A percentile compares a stretch with the other conserved stretches of the same genome.
These are phyloP conservation scores for Illadopsis cleaveri DNA, from an alignment of 2,113 vertebrate genomes.

Conservation along the genomic window DNA sequence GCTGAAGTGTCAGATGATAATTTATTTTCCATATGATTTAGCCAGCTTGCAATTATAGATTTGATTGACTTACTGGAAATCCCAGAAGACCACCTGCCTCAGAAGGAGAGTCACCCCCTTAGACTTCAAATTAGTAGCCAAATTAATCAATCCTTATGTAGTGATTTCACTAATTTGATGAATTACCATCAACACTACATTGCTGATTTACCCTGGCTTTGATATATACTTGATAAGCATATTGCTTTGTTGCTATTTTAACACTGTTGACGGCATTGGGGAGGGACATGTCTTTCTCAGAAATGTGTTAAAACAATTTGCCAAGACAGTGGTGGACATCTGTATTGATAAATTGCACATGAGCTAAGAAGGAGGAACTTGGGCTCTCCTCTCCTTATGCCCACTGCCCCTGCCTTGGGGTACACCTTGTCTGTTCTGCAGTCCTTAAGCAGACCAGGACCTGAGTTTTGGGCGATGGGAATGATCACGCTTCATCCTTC, in stretches of 20 bases:
- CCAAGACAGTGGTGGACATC: neutral
- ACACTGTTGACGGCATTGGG: neutral
- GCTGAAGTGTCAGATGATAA: neutral
- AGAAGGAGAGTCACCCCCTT: neutral
- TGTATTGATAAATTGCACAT: neutral
- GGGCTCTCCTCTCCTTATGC: neutral
- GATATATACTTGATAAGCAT: neutral
- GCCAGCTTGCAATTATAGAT: constrained; percentile 1
- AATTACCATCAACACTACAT: neutral
- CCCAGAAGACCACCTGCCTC: neutral
- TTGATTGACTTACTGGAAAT: constrained; percentile 22
- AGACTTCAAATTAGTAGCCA: constrained; percentile 29
- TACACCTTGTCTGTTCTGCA: neutral
- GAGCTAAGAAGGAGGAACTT: neutral
- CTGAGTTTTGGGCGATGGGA: neutral
- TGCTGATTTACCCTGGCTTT: neutral
- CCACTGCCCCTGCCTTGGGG: rapidly evolving
- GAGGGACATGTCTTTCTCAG: neutral
- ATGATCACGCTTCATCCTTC: neutral
- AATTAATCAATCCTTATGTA: constrained; percentile 37
- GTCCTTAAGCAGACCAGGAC: neutral
- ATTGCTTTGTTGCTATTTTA: neutral
- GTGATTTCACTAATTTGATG: constrained; percentile 18
- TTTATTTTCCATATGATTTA: neutral
- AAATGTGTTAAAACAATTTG: neutral